Conservation (phyloP, 2,797 vertebrate genomes). For the Mycteria americana region DNA sequence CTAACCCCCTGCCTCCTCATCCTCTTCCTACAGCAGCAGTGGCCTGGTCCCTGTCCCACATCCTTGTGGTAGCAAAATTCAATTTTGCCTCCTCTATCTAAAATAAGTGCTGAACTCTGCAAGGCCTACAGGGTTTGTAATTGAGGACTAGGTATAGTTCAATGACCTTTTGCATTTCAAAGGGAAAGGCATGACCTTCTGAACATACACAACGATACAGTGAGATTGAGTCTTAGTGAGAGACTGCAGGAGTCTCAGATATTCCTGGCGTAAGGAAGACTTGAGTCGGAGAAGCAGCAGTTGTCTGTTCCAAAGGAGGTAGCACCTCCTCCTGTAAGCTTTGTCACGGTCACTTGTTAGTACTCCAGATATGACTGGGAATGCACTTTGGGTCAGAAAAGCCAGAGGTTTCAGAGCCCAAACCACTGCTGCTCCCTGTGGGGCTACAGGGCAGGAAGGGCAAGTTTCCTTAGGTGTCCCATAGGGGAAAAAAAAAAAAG, state of each 20-base stretch:
- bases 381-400: neutral
- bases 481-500: accelerated
- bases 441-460: neutral
- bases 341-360: neutral
- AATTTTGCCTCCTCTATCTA: neutral
- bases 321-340: neutral
- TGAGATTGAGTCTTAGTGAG: neutral
- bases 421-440: neutral
- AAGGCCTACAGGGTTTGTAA: neutral
- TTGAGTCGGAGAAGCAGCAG: neutral
- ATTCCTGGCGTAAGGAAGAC: neutral
- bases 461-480: neutral
- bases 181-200: neutral
- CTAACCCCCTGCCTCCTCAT: neutral
- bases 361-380: neutral
- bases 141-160: neutral
- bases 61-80: neutral
- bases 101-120: neutral
- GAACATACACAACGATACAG: accelerated
- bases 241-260: neutral
- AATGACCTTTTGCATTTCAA: neutral
- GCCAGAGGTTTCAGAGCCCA: neutral
- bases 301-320: neutral
- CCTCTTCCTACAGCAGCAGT: neutral
- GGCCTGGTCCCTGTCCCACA: neutral